These are phyloP conservation scores for Mesocentrotus franciscanus DNA, from an alignment of 53 echinoderm and acorn worm genomes.

Conservation along the genomic window DNA sequence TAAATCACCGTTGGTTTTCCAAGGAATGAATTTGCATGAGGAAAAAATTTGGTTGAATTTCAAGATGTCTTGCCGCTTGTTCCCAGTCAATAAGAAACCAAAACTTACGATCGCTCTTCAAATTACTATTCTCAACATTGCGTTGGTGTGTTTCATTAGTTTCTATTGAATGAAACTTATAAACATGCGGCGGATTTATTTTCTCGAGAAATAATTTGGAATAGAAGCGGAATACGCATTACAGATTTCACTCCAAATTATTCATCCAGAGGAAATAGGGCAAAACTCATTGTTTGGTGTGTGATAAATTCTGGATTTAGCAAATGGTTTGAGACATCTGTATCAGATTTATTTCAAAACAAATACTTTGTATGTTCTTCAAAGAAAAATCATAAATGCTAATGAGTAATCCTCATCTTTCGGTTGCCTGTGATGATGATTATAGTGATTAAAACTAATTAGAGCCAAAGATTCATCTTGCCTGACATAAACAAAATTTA, in stretches of 20 bases:
- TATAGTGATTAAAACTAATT: background rate
- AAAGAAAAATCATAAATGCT: background rate
- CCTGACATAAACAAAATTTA: background rate
- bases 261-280: background rate
- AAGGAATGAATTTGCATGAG: background rate
- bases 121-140: conserved; percentile 40
- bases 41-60: background rate
- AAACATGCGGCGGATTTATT: background rate
- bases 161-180: conserved; percentile 16
- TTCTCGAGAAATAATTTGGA: background rate
- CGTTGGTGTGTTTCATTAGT: conserved; percentile 50
- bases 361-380: background rate
- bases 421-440: background rate
- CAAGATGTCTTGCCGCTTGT: conserved; percentile 50
- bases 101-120: conserved; percentile 54
- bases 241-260: background rate
- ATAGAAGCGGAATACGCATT: background rate
- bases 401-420: background rate
- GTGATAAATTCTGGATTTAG: background rate
- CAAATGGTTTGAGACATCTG: background rate
- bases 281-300: background rate
- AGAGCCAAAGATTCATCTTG: background rate
- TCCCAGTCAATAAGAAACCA: background rate
- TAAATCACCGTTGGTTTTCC: background rate
- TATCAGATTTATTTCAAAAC: background rate